Conservation (phyloP, 2,888 invertebrate species). For the Monochamus alternatus region DNA sequence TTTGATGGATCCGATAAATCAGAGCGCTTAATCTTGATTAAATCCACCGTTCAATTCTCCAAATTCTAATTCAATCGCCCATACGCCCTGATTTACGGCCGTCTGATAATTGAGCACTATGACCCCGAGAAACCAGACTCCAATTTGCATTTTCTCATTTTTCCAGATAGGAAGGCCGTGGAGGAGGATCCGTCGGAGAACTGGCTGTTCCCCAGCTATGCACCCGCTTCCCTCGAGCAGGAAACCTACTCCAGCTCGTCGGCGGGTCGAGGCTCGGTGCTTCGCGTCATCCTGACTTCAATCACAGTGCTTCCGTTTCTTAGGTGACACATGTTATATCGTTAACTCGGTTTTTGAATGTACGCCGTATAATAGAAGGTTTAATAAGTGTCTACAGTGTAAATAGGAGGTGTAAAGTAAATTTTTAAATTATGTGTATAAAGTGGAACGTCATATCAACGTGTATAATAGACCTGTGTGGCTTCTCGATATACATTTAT, state of each 20-base stretch:
- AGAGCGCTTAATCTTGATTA: neutral
- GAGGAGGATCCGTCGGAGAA: constrained; percentile 64
- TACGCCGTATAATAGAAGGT: neutral
- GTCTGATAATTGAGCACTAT: neutral
- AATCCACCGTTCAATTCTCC: neutral
- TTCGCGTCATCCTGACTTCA: constrained; percentile 52
- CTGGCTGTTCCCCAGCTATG: constrained; percentile 66
- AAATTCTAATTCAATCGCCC: constrained; percentile 1
- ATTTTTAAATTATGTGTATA: constrained; percentile 28
- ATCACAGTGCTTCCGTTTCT: constrained; percentile 58
- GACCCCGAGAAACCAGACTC: neutral
- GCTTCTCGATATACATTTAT: neutral
- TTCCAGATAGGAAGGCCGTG: constrained; percentile 52
- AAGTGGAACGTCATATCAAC: constrained; percentile 36
- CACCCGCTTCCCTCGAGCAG: constrained; percentile 66
- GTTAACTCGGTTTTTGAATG: constrained; percentile 30
- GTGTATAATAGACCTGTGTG: neutral
- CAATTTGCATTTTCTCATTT: constrained; percentile 18
- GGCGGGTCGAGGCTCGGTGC: constrained; percentile 42
- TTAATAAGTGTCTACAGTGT: constrained; percentile 28
- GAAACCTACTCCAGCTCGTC: constrained; percentile 62
- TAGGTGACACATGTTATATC: constrained; percentile 63
- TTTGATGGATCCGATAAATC: no score
- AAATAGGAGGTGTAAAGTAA: constrained; percentile 21
- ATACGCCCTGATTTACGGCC: neutral